Base-by-base conservation (phyloP, 1,140 invertebrate genomes). In the Microplitis mediator region DNA sequence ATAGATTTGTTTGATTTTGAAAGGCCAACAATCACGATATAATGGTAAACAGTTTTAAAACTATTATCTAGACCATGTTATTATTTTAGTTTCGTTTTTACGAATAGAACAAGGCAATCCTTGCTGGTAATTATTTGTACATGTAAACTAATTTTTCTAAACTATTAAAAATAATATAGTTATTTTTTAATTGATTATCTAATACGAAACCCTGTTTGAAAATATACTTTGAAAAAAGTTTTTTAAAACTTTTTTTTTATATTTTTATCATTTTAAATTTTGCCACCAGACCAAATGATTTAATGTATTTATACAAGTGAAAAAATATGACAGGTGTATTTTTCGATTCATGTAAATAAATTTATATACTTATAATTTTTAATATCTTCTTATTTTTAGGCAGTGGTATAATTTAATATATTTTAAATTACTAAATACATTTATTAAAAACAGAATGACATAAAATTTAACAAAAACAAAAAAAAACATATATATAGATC, bases 11-110 rank as follows among this genome's bases (percentile, higher is more conserved):
- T 86, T 83, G 80, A 85, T 85, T 84, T 84, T 81, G 76, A 81
- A 86, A 86, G 84, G 84, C 85, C 84, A 84, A 83, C 78, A 85
- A 85, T 85, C 84, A 84, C 85, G 85, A 82, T 79, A 82, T 45
- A 81, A 77, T 83, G 77, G 76, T 82, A 80, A 83, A 84, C 76
- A 80, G 76, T 77, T 79, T 77, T 76, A 74, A 75, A 35, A 50
- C 36, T 62, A n/a, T 36, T 62, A 36, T 62, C 60, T 31, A 62
- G 35, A 2, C 36, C 35, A 62, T 62, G 60, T 32, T 62, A 35
- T 62, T 64, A 35, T 11, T 35, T 50, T 64, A 4, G 4, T 71
- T 77, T 73, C 76, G 76, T 78, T 76, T 77, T 64, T 50, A 79
- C 69, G 75, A 78, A 78, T 71, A 80, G 71, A 79, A 74, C 74